Evolutionary conservation across 2,888 invertebrate genomes (phyloP).

Genomic region (Rosalia funebris): DNA sequence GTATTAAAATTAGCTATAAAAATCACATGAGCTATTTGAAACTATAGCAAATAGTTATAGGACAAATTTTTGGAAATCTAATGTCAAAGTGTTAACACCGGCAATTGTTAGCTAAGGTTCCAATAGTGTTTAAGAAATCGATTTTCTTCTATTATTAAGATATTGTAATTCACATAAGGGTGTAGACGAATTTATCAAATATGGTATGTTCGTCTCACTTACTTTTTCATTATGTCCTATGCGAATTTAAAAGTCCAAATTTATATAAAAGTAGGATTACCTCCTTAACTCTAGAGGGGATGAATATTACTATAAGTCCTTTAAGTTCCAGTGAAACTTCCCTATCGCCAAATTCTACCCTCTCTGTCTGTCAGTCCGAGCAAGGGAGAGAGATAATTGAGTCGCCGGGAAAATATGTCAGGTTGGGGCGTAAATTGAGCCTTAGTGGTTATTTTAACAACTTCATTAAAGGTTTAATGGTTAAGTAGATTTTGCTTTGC

Average conservation of each 20-base stretch:
- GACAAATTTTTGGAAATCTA: too few relatives aligned
- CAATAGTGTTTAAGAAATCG: too few relatives aligned
- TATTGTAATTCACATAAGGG: too few relatives aligned
- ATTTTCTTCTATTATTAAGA: too few relatives aligned
- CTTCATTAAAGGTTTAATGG: conserved; percentile 53
- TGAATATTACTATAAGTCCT: conserved; percentile 42
- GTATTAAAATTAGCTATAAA: too few relatives aligned
- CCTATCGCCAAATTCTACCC: conserved; percentile 32
- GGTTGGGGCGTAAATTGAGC: conserved; percentile 45
- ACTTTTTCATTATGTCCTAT: too few relatives aligned
- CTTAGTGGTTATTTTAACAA: conserved; percentile 50
- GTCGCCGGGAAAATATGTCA: conserved; percentile 40
- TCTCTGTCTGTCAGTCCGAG: conserved; percentile 40
- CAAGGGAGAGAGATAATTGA: conserved; percentile 41
- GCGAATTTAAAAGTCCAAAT: conserved; percentile 17
- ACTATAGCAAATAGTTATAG: too few relatives aligned
- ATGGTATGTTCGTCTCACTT: too few relatives aligned
- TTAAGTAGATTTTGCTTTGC: conserved; percentile 51
- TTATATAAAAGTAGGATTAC: conserved; percentile 38
- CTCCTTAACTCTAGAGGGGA: conserved; percentile 37
- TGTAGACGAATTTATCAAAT: too few relatives aligned
- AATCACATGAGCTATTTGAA: too few relatives aligned
- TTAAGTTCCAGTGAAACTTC: conserved; percentile 32
- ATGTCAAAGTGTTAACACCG: too few relatives aligned
- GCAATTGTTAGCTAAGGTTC: too few relatives aligned